phyloP scores from a whole-genome alignment of 2,113 vertebrate species.

The Scatophagus argus region DNA sequence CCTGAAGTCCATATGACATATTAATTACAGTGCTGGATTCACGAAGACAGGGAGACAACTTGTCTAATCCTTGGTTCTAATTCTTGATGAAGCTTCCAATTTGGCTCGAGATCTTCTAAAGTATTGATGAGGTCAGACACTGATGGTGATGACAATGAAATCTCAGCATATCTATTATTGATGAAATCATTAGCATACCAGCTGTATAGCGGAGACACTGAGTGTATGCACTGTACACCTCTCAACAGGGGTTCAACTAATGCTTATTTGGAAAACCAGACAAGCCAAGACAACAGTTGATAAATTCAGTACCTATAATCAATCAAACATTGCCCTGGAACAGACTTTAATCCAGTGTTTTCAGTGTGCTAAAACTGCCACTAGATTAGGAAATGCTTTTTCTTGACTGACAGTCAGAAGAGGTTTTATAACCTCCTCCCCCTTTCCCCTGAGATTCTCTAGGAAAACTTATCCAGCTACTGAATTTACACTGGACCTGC shows the following conservation, averaged over 20 bases:
- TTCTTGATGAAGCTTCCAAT: conserved; percentile 37
- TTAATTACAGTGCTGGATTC: neutral
- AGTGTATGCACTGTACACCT: neutral
- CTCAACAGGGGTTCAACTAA: neutral
- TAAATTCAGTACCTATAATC: neutral
- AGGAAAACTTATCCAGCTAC: conserved; percentile 28
- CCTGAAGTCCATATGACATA: neutral
- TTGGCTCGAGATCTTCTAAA: conserved; percentile 47
- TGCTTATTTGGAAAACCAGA: conserved; percentile 1
- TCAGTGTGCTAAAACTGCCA: neutral
- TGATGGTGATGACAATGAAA: conserved; percentile 57
- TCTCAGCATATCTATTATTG: conserved; percentile 65
- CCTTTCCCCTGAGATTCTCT: conserved; percentile 4
- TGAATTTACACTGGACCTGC: conserved; percentile 57
- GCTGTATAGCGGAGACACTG: conserved; percentile 34
- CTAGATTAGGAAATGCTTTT: neutral
- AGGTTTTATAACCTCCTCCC: neutral
- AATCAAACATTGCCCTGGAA: neutral
- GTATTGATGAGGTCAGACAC: conserved; percentile 63
- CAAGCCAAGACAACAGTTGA: neutral
- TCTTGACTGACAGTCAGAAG: neutral
- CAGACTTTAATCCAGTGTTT: neutral
- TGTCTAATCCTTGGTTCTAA: neutral
- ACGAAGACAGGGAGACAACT: neutral
- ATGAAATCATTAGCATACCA: conserved; percentile 59